Conservation (phyloP, 2,888 invertebrate genomes). For the Tipula confusa region DNA sequence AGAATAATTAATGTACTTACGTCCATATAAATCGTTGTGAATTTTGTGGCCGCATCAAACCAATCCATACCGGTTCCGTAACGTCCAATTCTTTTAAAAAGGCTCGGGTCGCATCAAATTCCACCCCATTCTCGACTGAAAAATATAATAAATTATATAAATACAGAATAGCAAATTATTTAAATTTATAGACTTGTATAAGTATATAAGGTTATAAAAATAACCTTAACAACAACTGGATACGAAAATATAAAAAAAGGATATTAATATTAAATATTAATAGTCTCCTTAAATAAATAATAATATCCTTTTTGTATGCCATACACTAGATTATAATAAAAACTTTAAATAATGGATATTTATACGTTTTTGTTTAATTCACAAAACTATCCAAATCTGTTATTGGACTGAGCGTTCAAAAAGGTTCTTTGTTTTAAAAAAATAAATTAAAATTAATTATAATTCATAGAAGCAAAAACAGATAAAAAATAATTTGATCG, state of each 20-base stretch:
- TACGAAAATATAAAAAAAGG: neutral
- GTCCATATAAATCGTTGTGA: conserved; percentile 72
- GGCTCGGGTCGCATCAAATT: conserved; percentile 72
- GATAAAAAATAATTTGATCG: neutral
- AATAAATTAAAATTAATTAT: neutral
- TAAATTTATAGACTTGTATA: neutral
- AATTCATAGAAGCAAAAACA: neutral
- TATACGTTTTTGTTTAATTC: neutral
- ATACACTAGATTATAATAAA: neutral
- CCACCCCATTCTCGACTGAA: conserved; percentile 70
- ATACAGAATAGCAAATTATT: neutral
- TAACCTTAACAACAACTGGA: neutral
- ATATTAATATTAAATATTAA: conserved; percentile 20
- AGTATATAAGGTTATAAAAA: neutral
- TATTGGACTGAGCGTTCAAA: neutral
- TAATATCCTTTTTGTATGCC: neutral
- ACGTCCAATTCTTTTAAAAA: conserved; percentile 74
- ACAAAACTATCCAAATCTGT: neutral
- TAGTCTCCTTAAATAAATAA: neutral
- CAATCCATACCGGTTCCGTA: conserved; percentile 73
- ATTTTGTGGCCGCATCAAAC: conserved; percentile 66
- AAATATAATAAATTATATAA: conserved; percentile 39
- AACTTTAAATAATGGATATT: neutral
- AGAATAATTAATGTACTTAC: too few species aligned
- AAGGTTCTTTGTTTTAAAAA: neutral